Evolutionary conservation across 64 coral and sea anemone species (phyloP), one percentile per base, ranked within the genome.

Genomic region (Dendrophyllia cribrosa): DNA sequence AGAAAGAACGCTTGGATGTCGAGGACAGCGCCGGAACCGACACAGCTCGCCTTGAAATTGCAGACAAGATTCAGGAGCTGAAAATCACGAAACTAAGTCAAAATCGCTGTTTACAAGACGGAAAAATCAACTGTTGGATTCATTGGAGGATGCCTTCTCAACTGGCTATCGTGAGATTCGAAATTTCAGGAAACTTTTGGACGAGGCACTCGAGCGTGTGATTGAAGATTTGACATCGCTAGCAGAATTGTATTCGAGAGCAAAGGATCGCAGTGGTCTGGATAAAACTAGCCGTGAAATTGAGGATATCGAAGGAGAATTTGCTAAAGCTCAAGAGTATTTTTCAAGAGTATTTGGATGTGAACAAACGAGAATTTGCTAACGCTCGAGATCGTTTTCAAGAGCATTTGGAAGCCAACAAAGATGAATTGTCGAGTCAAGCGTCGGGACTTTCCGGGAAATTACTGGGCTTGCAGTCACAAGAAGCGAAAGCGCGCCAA

Each of bases 71-170:
- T 19, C 15, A 76, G 15, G 4, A 76, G 47, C 73, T 19, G 20
- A 76, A 76, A 19, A 9, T 76, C 47, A 49, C 45, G 47, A 51
- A 51, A 76, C 73, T 19, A 76, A 76, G 48, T 52, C 74, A 16
- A 76, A 76, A 76, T 76, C 14, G 14, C 16, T 49, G 47, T 76
- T 73, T 25, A 69, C 66, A 69, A 23, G 66, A 7, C 20, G 66
- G 34, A 73, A n/a, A 69, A 73, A 73, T 44, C 70, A 73, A 14
- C 34, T 44, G 70, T 26, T 45, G 70, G 70, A 73, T 73, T 73
- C 44, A 73, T 44, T 73, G 15, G 70, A 44, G 44, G 70, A 73
- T 73, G 70, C 24, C 13, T 14, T 73, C 62, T 15, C 62, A 43
- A 11, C 70, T 7, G 44, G 15, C 44, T 4, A 73, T 45, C 25